Evolutionary conservation across 2,797 vertebrate genomes (phyloP).

Genomic region (Notamacropus eugenii): DNA sequence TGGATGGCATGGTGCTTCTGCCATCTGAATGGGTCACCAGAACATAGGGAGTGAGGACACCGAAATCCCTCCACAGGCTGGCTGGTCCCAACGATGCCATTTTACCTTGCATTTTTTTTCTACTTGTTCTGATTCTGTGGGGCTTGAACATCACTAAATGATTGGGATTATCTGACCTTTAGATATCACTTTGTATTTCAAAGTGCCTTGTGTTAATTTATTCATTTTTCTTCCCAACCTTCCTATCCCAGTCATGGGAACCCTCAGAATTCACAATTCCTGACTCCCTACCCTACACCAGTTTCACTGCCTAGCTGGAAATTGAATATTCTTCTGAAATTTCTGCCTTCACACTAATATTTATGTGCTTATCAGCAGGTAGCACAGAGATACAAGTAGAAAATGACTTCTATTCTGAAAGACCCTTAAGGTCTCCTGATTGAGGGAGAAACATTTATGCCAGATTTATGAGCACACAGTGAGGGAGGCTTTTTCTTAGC

Average conservation of each 20-base stretch:
- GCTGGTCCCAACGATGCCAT: background rate
- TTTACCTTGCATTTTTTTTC: conserved; percentile 9
- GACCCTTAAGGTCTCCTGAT: conserved; percentile 31
- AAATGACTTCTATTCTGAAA: background rate
- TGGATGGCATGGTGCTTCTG: conserved; percentile 60
- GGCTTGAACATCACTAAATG: conserved; percentile 36
- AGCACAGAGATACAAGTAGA: conserved; percentile 6
- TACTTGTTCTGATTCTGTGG: conserved; percentile 34
- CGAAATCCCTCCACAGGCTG: background rate
- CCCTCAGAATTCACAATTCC: background rate
- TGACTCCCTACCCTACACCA: background rate
- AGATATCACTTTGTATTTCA: conserved; percentile 29
- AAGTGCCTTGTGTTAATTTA: conserved; percentile 15
- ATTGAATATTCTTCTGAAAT: background rate
- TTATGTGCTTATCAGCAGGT: background rate
- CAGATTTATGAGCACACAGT: conserved; percentile 48
- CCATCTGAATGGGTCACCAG: conserved; percentile 48
- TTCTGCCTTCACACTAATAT: background rate
- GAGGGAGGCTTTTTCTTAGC: conserved; percentile 59
- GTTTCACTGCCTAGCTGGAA: background rate
- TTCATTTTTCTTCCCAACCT: conserved; percentile 7
- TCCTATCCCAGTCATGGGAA: background rate
- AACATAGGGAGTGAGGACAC: conserved; percentile 30
- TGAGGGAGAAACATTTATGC: conserved; percentile 25
- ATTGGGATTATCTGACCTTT: background rate